Base-by-base conservation (phyloP, 1,140 invertebrate genomes). In the Brachionus rotundiformis region DNA sequence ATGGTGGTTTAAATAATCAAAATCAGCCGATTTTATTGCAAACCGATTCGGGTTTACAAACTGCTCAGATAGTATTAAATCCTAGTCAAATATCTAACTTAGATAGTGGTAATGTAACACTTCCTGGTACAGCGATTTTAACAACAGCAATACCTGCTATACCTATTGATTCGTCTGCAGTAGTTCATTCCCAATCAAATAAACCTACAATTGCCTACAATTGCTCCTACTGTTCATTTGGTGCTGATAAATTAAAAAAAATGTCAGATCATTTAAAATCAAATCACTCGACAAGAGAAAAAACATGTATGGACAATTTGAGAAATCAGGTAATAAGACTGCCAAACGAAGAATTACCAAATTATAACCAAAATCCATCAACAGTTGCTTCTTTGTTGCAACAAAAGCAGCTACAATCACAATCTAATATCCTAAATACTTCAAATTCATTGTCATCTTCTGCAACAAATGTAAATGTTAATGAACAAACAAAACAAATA, bases 181-280 rank as follows among this genome's bases (percentile, higher is more conserved):
- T 73, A 11, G 68, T 27, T 6, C 68, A 73, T 44, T 31, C 68
- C 0, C 68, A 73, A 44, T 31, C 19, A 2, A 44, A 5, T 47
- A 73, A 73, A 44, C 68, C 68, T 44, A 73, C 39, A 25, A 73
- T 73, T 73, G 39, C 33, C 3, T 79, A 79, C 19, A 79, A 39
- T 79, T 79, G 76, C 41, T 59, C 76, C 3, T 79, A 79, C 7
- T 79, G 76, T 39, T 29, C 76, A 25, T 79, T 79, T 29, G 76
- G 76, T 36, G 44, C 44, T 7, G 76, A 79, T n/a, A 79, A 79
- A n/a, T n/a, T 79, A 23, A 79, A 79, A 63, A 79, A 79, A 79
- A 79, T 79, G 44, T 39, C 31, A 23, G 76, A 79, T 63, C 76
- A 79, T 23, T 31, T 79, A 11, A 79, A 63, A 39, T 27, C 11